These are phyloP conservation scores for Myripristis jacobus DNA, from an alignment of 2,797 vertebrate genomes.

Conservation along the genomic window DNA sequence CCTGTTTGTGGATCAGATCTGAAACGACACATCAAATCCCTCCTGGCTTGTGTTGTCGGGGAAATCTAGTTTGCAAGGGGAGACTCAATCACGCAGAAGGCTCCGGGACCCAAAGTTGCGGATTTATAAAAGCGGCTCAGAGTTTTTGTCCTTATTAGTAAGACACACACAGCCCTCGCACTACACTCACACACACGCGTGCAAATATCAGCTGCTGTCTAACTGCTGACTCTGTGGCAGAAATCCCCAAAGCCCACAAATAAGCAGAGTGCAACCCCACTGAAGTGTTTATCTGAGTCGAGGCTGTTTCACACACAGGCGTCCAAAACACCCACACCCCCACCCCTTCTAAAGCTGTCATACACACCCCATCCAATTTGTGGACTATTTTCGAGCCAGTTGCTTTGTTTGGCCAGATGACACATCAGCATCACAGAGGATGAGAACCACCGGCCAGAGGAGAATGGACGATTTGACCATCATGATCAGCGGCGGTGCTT, in stretches of 20 bases:
- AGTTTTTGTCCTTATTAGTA: constrained; percentile 28
- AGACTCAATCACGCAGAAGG: constrained; percentile 3
- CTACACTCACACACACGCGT: constrained; percentile 4
- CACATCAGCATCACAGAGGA: not conserved
- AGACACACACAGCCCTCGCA: not conserved
- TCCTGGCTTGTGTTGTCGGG: not conserved
- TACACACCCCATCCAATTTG: constrained; percentile 1
- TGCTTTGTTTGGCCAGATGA: too few species aligned
- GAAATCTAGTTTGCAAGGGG: too few species aligned
- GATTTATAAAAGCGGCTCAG: constrained; percentile 13
- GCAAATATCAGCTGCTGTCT: constrained; percentile 26
- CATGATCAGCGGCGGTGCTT: too few species aligned
- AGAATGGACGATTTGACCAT: not conserved
- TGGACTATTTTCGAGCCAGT: too few species aligned
- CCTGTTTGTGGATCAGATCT: not conserved
- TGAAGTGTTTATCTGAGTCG: constrained; percentile 37
- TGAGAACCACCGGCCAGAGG: not conserved
- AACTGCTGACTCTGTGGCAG: constrained; percentile 2
- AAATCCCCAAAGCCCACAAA: constrained; percentile 40
- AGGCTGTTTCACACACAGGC: constrained; percentile 6
- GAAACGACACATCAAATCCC: constrained; percentile 14
- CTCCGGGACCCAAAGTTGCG: not conserved
- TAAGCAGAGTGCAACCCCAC: not conserved
- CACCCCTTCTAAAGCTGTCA: constrained; percentile 10
- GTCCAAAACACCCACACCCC: too few species aligned